Evolutionary conservation across 2,888 invertebrate genomes (phyloP).

Genomic region (Smittia sp.): DNA sequence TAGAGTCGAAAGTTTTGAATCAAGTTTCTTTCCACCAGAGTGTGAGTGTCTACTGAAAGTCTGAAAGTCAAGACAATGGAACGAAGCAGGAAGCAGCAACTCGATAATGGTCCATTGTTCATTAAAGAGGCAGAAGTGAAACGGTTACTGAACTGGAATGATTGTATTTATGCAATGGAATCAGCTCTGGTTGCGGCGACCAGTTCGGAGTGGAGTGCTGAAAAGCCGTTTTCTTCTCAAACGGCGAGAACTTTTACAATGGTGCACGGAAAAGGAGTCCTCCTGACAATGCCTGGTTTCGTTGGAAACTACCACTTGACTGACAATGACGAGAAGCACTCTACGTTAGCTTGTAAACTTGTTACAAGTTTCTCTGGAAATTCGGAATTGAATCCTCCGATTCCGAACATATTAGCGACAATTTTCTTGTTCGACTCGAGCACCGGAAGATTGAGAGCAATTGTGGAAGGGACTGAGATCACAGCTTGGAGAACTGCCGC

Average conservation of each 20-base stretch:
- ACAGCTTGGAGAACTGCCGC: conserved; percentile 60
- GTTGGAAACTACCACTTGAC: conserved; percentile 50
- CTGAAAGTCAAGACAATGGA: conserved; percentile 4
- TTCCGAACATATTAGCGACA: conserved; percentile 54
- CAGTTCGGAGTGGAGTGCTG: not conserved
- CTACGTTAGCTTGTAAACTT: conserved; percentile 55
- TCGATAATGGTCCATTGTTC: conserved; percentile 34
- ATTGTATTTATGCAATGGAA: conserved; percentile 37
- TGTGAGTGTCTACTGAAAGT: not conserved
- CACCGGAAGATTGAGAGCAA: conserved; percentile 54
- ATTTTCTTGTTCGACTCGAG: conserved; percentile 53
- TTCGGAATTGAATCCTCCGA: conserved; percentile 46
- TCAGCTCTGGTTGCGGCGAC: conserved; percentile 24
- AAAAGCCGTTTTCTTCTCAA: conserved; percentile 34
- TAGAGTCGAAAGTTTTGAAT: not conserved
- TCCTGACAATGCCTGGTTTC: conserved; percentile 55
- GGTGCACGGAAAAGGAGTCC: conserved; percentile 43
- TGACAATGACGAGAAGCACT: conserved; percentile 39
- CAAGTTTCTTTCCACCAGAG: not conserved
- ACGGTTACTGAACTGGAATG: conserved; percentile 30
- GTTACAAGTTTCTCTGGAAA: conserved; percentile 54
- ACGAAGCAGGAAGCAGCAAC: conserved; percentile 6
- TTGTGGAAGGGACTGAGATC: conserved; percentile 57
- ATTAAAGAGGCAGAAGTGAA: conserved; percentile 32
- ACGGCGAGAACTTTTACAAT: conserved; percentile 26